Base-by-base conservation (phyloP, 2,888 invertebrate genomes). In the Troides helena region DNA sequence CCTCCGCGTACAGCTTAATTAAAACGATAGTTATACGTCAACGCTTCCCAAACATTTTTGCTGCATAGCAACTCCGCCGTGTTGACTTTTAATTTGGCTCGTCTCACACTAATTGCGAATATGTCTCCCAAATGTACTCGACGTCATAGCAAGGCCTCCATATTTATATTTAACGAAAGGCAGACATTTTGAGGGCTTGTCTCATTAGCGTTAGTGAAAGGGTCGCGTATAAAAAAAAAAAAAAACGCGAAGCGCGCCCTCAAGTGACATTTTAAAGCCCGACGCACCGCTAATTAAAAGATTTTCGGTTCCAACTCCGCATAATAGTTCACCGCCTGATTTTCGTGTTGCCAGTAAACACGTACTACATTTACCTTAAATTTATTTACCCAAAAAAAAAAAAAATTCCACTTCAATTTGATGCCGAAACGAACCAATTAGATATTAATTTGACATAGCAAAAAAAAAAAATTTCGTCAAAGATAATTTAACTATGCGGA, bases 141-240 rank as follows among this genome's bases (percentile, higher is more conserved):
- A 67, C 62, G 59, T 64, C 62, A 69, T 69, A 68, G 65, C 69
- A 62, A 68, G 61, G 65, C 62, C 58, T 62, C 57, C 66, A 65
- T 70, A 70, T 70, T 70, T 70, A 70, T 70, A 66, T 70, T 70
- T 70, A 70, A 70, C 70, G 70, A 58, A 67, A 70, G 71, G 74
- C 75, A 75, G 72, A 73, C 72, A 71, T 75, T 76, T 76, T 74
- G 82, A 87, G 85, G 80, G 83, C 74, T 79, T 80, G 87, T 87
- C 89, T 91, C 89, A 89, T 90, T 91, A 90, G 80, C 75, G 78
- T 74, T 74, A 77, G 79, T 73, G 74, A 80, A 77, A 73, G 74
- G 76, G 74, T 73, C 68, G 71, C 62, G 69, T 39, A 39, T 39
- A 39, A 7, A 39, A 39, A 39, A 65, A 74, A 72, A 73, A 65